phyloP scores from a whole-genome alignment of 2,888 invertebrate species.

The Subacronicta megacephala region DNA sequence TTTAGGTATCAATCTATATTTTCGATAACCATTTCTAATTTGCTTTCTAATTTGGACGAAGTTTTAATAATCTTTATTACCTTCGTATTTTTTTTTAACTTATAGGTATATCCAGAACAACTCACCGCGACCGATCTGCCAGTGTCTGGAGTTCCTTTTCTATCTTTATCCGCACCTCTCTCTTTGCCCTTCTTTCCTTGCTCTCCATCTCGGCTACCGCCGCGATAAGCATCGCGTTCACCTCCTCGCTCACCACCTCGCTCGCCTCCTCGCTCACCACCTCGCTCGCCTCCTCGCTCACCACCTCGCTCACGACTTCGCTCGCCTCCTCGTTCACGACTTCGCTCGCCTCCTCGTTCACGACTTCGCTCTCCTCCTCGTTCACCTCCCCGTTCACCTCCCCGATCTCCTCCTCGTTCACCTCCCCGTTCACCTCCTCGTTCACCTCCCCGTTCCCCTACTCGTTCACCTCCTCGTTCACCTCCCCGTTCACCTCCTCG shows the following conservation, averaged over 20 bases:
- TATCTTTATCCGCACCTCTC: neutral
- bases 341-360: neutral
- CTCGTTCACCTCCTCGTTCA: slow-evolving; percentile 23
- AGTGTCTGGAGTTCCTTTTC: slow-evolving; percentile 1
- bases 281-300: neutral
- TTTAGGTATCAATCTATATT: too few species aligned
- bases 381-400: slow-evolving; percentile 9
- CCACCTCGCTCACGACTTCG: neutral
- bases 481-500: neutral
- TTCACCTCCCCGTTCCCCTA: slow-evolving; percentile 12
- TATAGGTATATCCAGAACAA: neutral
- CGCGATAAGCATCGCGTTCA: too few species aligned
- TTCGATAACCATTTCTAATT: too few species aligned
- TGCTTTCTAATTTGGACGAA: neutral
- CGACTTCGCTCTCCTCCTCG: slow-evolving; percentile 21
- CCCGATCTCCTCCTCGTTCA: too few species aligned
- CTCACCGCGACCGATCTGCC: neutral
- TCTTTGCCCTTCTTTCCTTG: neutral
- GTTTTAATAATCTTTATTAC: too few species aligned
- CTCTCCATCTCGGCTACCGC: neutral
- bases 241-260: neutral
- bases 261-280: neutral
- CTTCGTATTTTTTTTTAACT: too few species aligned
- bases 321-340: neutral
- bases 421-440: slow-evolving; percentile 14